Evolutionary conservation across 64 coral and sea anemone species (phyloP), one percentile per base, ranked within the genome.

Genomic region (Stichodactyla helianthus): DNA sequence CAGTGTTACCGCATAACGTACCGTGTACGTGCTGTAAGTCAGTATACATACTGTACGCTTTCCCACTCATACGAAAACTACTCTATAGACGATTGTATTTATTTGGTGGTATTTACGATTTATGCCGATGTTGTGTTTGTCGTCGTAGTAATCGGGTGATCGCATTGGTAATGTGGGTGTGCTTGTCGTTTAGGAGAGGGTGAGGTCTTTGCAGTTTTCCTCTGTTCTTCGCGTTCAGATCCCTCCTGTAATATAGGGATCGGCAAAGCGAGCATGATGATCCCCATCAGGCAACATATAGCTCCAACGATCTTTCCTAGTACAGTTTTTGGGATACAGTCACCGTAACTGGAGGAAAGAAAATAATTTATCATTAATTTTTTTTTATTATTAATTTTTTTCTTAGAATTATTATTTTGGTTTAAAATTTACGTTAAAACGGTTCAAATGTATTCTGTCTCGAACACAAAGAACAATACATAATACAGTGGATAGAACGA

Each of bases 171-270:
- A 7, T 20, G 5, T 22, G 18, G 4, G 19, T 65, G 19, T 18
- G 18, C 5, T n/a, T 6, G 62, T 8, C 62, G 22, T 65, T 65
- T 65, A n/a, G 18, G 19, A n/a, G 62, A 20, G 7, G 77, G 77
- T 18, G 77, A 79, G 35, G 7, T 79, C 77, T 52, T 79, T 50
- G 77, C 10, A 52, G 25, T 79, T 31, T 79, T 79, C 17, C 0
- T 84, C 13, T 84, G 82, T 54, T 84, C 82, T 52, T 84, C 82
- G 4, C 77, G 77, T 79, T 54, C 82, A 59, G 12, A 19, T 7
- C 89, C 89, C 11, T 96, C 94, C 16, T 96, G 94, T 70, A 96
- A n/a, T 68, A 96, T 96, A 6, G 94, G 94, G 56, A 96, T 96
- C 0, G 94, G 94, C 0, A 96, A 56, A 5, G 94, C 88, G 5